phyloP scores from a whole-genome alignment of 2,797 vertebrate genomes.

The Dallia pectoralis region DNA sequence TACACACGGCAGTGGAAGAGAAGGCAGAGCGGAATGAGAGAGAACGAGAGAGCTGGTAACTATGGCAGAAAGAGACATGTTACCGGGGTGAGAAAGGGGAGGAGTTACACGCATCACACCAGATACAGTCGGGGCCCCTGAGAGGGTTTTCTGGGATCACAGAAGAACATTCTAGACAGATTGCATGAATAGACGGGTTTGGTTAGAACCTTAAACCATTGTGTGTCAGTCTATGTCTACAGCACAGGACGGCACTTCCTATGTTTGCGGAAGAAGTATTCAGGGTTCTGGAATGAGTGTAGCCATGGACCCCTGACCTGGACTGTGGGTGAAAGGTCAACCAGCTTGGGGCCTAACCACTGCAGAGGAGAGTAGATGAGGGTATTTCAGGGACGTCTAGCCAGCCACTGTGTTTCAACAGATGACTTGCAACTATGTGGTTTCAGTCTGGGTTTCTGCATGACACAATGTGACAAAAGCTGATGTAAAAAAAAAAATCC shows the following conservation, averaged over 20 bases:
- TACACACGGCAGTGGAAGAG: not conserved
- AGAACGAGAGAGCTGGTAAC: not conserved
- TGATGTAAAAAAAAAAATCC: no score
- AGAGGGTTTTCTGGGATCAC: not conserved
- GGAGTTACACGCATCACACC: not conserved
- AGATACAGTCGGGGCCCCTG: not conserved
- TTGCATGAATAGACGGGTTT: not conserved
- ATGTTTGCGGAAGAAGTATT: not conserved
- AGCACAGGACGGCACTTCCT: not conserved
- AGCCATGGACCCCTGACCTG: not conserved
- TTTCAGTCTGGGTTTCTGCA: no score
- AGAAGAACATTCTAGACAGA: no score
- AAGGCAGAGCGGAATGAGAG: no score
- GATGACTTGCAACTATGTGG: no score
- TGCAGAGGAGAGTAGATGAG: not conserved
- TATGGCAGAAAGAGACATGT: not conserved
- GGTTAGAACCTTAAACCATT: no score
- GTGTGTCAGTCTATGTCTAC: not conserved
- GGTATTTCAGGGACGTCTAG: not conserved
- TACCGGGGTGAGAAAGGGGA: not conserved
- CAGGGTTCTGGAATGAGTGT: not conserved
- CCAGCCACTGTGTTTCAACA: not conserved
- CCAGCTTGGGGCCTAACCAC: conserved; percentile 11
- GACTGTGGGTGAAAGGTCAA: not conserved
- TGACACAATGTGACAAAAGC: no score